Evolutionary conservation across 2,888 invertebrate species (phyloP).

Genomic region (Nomada fucata): DNA sequence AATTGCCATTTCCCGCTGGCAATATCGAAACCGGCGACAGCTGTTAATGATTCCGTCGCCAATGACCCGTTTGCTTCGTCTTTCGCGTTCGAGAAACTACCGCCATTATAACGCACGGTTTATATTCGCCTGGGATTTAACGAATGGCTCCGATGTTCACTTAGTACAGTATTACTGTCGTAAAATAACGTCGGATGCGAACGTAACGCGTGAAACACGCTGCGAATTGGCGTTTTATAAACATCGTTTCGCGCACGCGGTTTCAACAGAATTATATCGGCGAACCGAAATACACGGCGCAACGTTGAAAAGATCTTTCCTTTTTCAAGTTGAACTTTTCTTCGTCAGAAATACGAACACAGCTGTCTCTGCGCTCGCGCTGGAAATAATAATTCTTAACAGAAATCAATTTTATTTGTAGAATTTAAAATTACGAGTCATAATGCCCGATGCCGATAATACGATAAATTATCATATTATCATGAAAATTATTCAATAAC

Average conservation of each 20-base stretch:
- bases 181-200: slow-evolving; percentile 27
- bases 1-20: slow-evolving; percentile 31
- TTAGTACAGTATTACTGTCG: slow-evolving; percentile 20
- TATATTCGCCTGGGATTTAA: slow-evolving; percentile 47
- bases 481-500: neutral
- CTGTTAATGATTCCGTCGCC: slow-evolving; percentile 57
- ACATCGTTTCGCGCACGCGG: slow-evolving; percentile 25
- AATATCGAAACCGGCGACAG: slow-evolving; percentile 42
- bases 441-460: no score
- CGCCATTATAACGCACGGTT: slow-evolving; percentile 36
- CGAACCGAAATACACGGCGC: neutral
- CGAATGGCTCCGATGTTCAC: slow-evolving; percentile 28
- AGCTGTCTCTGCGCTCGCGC: no score
- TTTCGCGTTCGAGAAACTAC: slow-evolving; percentile 38
- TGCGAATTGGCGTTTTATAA: slow-evolving; percentile 19
- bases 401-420: no score
- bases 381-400: no score
- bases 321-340: no score
- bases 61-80: slow-evolving; percentile 41
- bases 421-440: no score
- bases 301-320: neutral
- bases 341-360: neutral
- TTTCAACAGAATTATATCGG: slow-evolving; percentile 12
- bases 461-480: neutral
- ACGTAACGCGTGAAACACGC: slow-evolving; percentile 8